Conservation (phyloP, 2,113 vertebrate species). For the Rana temporaria region DNA sequence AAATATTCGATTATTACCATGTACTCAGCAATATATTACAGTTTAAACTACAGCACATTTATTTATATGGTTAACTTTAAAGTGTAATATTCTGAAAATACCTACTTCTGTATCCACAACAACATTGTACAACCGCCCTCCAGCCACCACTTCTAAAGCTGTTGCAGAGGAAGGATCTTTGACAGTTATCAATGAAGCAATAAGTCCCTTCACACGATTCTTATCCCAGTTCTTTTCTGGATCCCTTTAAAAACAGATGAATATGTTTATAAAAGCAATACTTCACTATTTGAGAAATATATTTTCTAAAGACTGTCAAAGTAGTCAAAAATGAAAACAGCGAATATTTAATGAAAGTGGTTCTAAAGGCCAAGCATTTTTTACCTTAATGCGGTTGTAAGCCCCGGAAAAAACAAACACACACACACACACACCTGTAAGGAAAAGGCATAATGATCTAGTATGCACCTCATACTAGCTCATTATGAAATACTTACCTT, state of each 20-base stretch:
- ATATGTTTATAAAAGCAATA: too few species aligned
- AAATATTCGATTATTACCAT: background rate
- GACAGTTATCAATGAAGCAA: conserved; percentile 85
- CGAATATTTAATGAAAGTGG: too few species aligned
- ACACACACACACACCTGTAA: too few species aligned
- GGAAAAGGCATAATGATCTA: too few species aligned
- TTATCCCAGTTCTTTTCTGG: conserved; percentile 88
- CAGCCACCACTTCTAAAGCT: conserved; percentile 89
- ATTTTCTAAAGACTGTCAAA: too few species aligned
- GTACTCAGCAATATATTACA: background rate
- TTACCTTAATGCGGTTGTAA: too few species aligned
- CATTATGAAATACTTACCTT: too few species aligned
- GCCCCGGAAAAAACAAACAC: too few species aligned
- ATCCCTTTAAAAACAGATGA: conserved; percentile 69
- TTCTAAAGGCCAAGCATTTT: too few species aligned
- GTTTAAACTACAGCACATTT: background rate
- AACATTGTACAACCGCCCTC: conserved; percentile 90
- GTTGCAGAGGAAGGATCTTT: conserved; percentile 82
- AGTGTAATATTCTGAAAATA: background rate
- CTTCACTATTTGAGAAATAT: too few species aligned
- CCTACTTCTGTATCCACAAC: conserved; percentile 93
- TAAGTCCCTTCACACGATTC: conserved; percentile 84
- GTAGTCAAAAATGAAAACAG: too few species aligned
- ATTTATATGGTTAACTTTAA: background rate
- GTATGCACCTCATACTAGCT: too few species aligned